Evolutionary conservation across 2,797 vertebrate genomes (phyloP), one percentile per base, ranked within the genome.

Genomic region (Cyclura pinguis): DNA sequence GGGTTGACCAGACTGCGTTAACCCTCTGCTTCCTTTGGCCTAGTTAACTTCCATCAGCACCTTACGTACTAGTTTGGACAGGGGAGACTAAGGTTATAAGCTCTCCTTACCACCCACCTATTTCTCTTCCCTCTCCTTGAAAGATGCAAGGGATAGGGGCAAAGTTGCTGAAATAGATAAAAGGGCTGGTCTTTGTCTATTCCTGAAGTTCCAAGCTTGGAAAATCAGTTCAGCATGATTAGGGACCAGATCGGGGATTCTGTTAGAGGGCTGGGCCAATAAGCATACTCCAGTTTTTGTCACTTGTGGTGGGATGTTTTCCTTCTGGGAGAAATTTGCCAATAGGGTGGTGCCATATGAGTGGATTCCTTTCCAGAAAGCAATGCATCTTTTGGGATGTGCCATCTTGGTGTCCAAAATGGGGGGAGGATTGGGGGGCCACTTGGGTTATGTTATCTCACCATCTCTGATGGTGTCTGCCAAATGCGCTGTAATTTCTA

Each of bases 41-140:
- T 38, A 20, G 50, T 78, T 87, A 87, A 78, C 80, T 67, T 91
- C 85, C 86, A 87, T 88, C 90, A 78, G 90, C 90, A 91, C 86
- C 86, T 88, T 88, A 69, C 13, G 42, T 69, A 84, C 86, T 72
- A 57, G 80, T 84, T 84, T 78, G 73, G 86, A 77, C 80, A 88
- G 35, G 42, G 78, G 55, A 89, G 77, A 74, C 16, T 12, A 27
- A 77, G 14, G 57, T 13, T n/a, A 38, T 10, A n/a, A 27, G 38
- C 47, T 81, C 59, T 62, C 42, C 50, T 24, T 64, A 16, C 59
- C 42, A 9, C 73, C 14, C 55, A 13, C 8, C 20, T n/a, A 9
- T 77, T 38, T 77, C 59, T 69, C 85, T 35, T 74, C 73, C 57
- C 85, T 35, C 59, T 20, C 24, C 6, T 72, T 4, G 12, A 20